Percentiles rank a stretch among this genome's conserved stretches.
Conservation (phyloP, 2,888 invertebrate species). For the Cephus rjabovi region DNA sequence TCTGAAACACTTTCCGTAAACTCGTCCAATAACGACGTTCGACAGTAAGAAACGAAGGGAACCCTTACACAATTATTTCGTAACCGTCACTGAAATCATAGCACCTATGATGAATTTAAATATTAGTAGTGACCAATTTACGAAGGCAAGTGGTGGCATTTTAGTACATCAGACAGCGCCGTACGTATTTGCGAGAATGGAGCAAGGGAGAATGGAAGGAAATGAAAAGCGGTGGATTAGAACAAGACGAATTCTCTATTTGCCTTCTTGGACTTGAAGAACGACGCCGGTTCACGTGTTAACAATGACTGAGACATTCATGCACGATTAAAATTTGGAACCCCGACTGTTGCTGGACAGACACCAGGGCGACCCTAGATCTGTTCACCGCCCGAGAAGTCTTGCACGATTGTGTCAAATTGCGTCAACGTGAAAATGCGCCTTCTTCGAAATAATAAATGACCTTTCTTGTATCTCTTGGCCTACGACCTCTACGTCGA, state of each 20-base stretch:
- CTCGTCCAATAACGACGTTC: slow-evolving; percentile 10
- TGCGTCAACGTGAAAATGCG: not conserved
- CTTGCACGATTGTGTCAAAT: not conserved
- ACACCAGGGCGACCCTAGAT: not conserved
- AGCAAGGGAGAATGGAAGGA: not conserved
- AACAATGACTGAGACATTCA: not conserved
- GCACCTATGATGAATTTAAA: slow-evolving; percentile 13
- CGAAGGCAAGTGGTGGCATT: slow-evolving; percentile 58
- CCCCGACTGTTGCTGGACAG: not conserved
- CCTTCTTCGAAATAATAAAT: not conserved
- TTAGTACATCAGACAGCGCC: slow-evolving; percentile 61
- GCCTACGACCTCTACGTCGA: slow-evolving; percentile 36
- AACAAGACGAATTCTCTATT: not conserved
- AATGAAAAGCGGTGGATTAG: not conserved
- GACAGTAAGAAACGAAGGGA: not conserved
- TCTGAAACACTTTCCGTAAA: slow-evolving; percentile 22
- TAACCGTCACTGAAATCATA: slow-evolving; percentile 15
- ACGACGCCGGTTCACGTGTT: not conserved
- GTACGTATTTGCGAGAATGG: slow-evolving; percentile 19
- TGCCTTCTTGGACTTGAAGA: not conserved
- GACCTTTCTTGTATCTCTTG: not conserved
- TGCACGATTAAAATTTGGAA: not conserved
- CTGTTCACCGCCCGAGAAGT: not conserved
- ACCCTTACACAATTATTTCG: slow-evolving; percentile 24
- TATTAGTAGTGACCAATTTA: slow-evolving; percentile 45